phyloP scores from a whole-genome alignment of 2,113 vertebrate species.

The Platichthys flesus region DNA sequence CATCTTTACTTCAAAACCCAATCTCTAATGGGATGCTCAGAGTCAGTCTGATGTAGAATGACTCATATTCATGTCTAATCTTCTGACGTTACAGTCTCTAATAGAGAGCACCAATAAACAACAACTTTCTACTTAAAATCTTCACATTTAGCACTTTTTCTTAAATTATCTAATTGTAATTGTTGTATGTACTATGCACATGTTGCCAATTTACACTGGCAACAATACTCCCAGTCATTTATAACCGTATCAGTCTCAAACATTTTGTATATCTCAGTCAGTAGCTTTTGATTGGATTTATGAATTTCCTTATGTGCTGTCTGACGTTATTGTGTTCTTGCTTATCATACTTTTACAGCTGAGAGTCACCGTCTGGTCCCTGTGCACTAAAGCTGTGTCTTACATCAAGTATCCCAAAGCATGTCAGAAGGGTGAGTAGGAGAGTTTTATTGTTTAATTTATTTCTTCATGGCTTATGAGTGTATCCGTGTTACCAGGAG shows the following conservation, averaged over 20 bases:
- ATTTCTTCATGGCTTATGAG: slow-evolving; percentile 30
- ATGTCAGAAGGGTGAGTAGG: slow-evolving; percentile 92
- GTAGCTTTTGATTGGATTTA: too few relatives aligned
- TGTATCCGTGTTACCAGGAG: slow-evolving; percentile 33
- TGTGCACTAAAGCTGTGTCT: slow-evolving; percentile 97
- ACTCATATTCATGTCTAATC: neutral
- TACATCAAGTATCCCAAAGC: slow-evolving; percentile 99
- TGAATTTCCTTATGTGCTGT: too few relatives aligned
- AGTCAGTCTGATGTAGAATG: neutral
- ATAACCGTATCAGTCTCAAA: neutral
- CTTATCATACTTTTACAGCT: slow-evolving; percentile 80
- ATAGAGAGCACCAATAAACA: neutral
- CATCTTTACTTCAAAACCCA: neutral
- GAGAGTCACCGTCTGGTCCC: slow-evolving; percentile 95
- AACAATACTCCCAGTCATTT: too few relatives aligned
- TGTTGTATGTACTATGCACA: too few relatives aligned
- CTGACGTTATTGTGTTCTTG: too few relatives aligned
- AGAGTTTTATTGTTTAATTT: slow-evolving; percentile 29
- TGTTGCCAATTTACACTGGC: too few relatives aligned
- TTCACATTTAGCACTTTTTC: too few relatives aligned
- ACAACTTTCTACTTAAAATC: neutral
- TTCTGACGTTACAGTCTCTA: neutral
- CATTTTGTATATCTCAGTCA: neutral
- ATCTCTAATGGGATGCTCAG: neutral
- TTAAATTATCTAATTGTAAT: too few relatives aligned